These are phyloP conservation scores for Crotalus tigris DNA, from an alignment of 2,113 vertebrate species.

Conservation along the genomic window DNA sequence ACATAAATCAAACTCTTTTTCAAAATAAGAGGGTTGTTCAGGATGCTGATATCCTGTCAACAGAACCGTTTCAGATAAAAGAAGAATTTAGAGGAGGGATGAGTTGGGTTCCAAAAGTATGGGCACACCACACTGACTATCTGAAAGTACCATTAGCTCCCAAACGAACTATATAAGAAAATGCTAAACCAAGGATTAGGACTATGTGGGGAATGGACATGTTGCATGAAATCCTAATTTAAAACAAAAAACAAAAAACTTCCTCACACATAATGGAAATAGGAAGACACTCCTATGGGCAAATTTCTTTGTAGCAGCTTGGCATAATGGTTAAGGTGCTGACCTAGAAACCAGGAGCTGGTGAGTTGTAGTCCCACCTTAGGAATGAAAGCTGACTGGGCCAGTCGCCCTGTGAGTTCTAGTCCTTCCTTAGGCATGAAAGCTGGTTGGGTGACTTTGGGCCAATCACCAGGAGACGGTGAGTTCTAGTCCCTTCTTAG, in stretches of 20 bases:
- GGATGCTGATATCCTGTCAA: slow-evolving; percentile 21
- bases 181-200: not conserved
- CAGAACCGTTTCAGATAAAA: slow-evolving; percentile 12
- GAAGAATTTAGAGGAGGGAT: not conserved
- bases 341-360: not conserved
- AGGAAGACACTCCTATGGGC: not conserved
- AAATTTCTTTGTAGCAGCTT: not conserved
- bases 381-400: not conserved
- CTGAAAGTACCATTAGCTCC: not conserved
- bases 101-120: not conserved
- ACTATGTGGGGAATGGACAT: not conserved
- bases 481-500: no score
- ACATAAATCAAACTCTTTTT: slow-evolving; percentile 42
- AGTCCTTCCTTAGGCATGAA: no score
- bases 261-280: not conserved
- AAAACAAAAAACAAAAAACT: not conserved
- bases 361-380: not conserved
- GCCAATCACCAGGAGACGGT: no score
- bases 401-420: no score
- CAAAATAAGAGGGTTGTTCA: slow-evolving; percentile 30
- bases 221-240: not conserved
- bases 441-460: no score
- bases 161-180: not conserved
- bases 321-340: not conserved
- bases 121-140: rapidly evolving